phyloP scores from a whole-genome alignment of 1,140 invertebrate species.

The Drosophila repletoides region DNA sequence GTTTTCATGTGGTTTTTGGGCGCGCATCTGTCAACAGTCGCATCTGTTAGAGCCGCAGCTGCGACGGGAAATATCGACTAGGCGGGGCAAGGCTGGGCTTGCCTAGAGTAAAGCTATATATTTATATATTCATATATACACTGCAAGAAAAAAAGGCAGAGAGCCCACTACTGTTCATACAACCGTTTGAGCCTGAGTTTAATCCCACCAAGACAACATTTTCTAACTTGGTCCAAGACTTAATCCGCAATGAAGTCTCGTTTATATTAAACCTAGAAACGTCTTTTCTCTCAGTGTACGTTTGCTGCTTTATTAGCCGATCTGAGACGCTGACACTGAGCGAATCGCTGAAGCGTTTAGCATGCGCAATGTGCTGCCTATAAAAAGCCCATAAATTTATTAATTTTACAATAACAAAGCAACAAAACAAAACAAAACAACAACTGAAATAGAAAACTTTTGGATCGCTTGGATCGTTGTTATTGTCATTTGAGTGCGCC shows the following conservation, averaged over 20 bases:
- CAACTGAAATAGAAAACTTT: constrained; percentile 40
- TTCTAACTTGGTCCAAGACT: no score
- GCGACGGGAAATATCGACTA: background rate
- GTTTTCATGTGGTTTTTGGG: constrained; percentile 36
- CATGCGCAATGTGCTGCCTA: constrained; percentile 27
- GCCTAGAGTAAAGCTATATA: background rate
- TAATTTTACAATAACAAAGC: constrained; percentile 41
- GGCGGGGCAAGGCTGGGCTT: background rate
- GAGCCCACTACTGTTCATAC: no score
- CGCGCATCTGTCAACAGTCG: constrained; percentile 39
- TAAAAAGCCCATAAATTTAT: constrained; percentile 39
- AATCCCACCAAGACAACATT: no score
- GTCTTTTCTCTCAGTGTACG: no score
- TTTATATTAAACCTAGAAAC: no score
- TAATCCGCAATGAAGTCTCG: no score
- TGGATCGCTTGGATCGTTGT: constrained; percentile 21
- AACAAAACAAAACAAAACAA: constrained; percentile 3
- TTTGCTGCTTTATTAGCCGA: constrained; percentile 7
- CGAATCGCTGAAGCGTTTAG: constrained; percentile 44
- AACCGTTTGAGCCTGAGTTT: no score
- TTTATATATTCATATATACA: background rate
- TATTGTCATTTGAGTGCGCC: constrained; percentile 33
- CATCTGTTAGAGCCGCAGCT: constrained; percentile 16
- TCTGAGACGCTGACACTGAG: constrained; percentile 30
- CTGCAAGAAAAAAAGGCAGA: no score